Conservation (phyloP, 2,888 invertebrate genomes). For the Aspidapion aeneum region DNA sequence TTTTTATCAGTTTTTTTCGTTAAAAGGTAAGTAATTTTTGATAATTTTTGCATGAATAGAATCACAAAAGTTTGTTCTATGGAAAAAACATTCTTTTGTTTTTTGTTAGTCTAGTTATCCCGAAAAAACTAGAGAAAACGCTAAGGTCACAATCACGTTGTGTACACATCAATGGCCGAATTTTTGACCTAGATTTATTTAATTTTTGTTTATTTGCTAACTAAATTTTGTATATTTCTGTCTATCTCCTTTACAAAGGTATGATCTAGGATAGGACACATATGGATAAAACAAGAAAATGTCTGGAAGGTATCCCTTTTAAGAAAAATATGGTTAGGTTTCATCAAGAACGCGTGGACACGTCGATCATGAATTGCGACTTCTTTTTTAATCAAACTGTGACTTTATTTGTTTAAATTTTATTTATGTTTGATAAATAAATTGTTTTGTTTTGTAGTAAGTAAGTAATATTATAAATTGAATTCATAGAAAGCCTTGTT, state of each 20-base stretch:
- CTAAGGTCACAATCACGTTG: conserved; percentile 42
- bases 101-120: conserved; percentile 14
- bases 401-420: background rate
- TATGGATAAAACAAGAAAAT: background rate
- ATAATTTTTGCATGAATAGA: conserved; percentile 10
- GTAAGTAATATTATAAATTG: background rate
- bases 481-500: background rate
- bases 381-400: background rate
- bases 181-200: conserved; percentile 48
- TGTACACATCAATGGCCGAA: conserved; percentile 49
- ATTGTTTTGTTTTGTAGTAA: background rate
- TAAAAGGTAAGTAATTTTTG: conserved; percentile 39
- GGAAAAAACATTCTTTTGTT: conserved; percentile 14
- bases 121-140: conserved; percentile 36
- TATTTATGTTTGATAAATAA: background rate
- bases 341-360: background rate
- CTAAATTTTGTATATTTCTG: background rate
- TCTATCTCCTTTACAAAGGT: background rate
- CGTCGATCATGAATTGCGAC: background rate
- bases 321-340: background rate
- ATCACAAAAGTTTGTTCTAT: background rate
- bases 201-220: conserved; percentile 9
- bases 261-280: background rate
- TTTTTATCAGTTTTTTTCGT: conserved; percentile 37
- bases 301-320: background rate